Base-by-base conservation (phyloP, 2,888 invertebrate species). In the Halocaridina rubra region DNA sequence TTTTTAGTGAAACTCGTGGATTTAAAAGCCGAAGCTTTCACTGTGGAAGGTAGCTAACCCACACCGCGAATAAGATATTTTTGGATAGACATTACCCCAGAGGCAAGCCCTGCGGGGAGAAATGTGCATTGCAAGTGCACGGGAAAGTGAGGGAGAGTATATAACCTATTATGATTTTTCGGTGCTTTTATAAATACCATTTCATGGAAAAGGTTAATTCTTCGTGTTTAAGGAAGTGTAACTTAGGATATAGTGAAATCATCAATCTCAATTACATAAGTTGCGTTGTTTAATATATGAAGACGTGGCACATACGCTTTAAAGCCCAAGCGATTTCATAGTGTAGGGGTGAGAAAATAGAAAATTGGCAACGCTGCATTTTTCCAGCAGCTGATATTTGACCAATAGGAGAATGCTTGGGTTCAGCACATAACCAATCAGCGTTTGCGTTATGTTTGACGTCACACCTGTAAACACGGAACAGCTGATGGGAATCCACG, bases 401-500 rank as follows among this genome's bases (percentile, higher is more conserved):
- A 76, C 82, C 82, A 84, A 84, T 84, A 46, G 29, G 39, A 67
- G 8, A 29, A 19, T 8, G 32, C 69, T 24, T 30, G 69, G 69
- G 69, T 69, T 27, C 69, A 29, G 27, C 69, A 29, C 8, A 19
- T 27, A 69, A 30, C 74, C 74, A 74, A 74, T 39, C 74, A 74
- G 32, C 32, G 32, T 64, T n/a, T 8, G 67, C 19, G 3, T 4
- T 32, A 8, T 8, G 13, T 64, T 33, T 80, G 79, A 84, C 84
- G 84, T 84, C 84, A 84, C 57, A 75, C 84, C 84, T 84, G 84
- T 84, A 84, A 84, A 84, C 84, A 84, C 74, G 53, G 84, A 84
- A 84, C 84, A 84, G 84, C 84, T 84, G 84, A 84, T 84, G 84
- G 59, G 3, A 53, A 29, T 79, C 76, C 82, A 84, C 84, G 79